These are phyloP conservation scores for Pygoscelis antarcticus DNA, from an alignment of 2,113 vertebrate genomes.

Conservation along the genomic window DNA sequence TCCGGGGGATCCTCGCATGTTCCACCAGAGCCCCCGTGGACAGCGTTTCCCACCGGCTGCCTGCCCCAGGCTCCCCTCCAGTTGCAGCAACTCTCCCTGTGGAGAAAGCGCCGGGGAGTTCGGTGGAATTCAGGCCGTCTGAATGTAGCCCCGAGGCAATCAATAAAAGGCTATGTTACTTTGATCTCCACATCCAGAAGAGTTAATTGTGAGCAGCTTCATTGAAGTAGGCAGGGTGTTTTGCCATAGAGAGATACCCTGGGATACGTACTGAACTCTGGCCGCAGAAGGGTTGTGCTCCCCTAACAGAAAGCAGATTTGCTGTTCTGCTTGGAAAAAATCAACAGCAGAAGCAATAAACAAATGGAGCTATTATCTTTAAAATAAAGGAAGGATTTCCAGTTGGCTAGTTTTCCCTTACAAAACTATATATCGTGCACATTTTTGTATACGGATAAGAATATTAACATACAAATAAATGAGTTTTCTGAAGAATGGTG, in stretches of 20 bases:
- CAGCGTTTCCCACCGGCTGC: not conserved
- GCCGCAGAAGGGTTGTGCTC: not conserved
- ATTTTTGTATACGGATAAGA: slow-evolving; percentile 37
- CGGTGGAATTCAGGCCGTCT: not conserved
- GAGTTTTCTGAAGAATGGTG: not conserved
- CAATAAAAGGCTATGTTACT: not conserved
- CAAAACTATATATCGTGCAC: slow-evolving; percentile 49
- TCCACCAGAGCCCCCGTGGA: not conserved
- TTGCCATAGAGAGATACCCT: not conserved
- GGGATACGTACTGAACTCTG: not conserved
- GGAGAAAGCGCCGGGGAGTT: not conserved
- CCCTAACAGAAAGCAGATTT: slow-evolving; percentile 54
- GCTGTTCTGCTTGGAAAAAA: slow-evolving; percentile 59
- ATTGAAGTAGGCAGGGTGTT: not conserved
- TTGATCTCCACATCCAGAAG: slow-evolving; percentile 37
- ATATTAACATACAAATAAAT: slow-evolving; percentile 52
- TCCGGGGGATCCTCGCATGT: not conserved
- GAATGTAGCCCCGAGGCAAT: not conserved
- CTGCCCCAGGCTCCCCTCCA: not conserved
- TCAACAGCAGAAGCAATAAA: slow-evolving; percentile 61
- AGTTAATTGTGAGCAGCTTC: slow-evolving; percentile 31
- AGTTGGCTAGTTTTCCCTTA: slow-evolving; percentile 63
- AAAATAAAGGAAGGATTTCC: slow-evolving; percentile 74
- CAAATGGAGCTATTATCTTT: slow-evolving; percentile 60
- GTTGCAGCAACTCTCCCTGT: not conserved